phyloP scores from a whole-genome alignment of 2,113 vertebrate genomes.

The Callionymus lyra region DNA sequence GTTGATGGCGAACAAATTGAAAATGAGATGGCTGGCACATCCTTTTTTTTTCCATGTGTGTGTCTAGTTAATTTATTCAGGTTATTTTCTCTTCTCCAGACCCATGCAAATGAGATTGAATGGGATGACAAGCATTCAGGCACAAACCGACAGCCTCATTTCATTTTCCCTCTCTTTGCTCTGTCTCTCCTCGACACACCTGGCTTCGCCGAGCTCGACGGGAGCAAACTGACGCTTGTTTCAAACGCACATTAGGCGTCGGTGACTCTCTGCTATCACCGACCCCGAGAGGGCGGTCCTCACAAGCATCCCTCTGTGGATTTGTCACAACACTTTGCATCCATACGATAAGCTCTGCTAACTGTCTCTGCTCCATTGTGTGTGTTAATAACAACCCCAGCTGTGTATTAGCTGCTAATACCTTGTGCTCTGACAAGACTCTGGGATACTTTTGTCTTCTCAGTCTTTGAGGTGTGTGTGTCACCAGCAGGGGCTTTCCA shows the following conservation, averaged over 20 bases:
- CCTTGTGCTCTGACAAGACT: constrained; percentile 18
- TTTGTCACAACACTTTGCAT: constrained; percentile 37
- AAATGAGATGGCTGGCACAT: constrained; percentile 56
- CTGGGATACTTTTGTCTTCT: constrained; percentile 38
- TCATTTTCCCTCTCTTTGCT: constrained; percentile 5
- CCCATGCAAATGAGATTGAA: constrained; percentile 68
- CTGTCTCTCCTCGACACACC: constrained; percentile 19
- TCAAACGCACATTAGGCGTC: constrained; percentile 21
- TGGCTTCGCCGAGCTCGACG: constrained; percentile 24
- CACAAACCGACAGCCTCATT: constrained; percentile 35
- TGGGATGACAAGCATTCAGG: constrained; percentile 57
- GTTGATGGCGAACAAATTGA: constrained; percentile 61
- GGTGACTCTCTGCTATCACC: constrained; percentile 16
- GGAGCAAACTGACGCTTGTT: constrained; percentile 7
- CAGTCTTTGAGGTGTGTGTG: constrained; percentile 14
- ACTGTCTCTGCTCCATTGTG: constrained; percentile 37
- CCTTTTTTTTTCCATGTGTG: constrained; percentile 19
- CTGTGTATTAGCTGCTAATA: constrained; percentile 29
- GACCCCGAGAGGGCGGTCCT: constrained; percentile 28
- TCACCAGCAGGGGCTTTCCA: too few species aligned
- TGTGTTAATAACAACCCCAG: constrained; percentile 32
- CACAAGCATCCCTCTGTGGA: constrained; percentile 28
- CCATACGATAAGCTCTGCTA: constrained; percentile 37
- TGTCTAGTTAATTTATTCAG: constrained; percentile 62
- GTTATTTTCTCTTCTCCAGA: constrained; percentile 65